Percentiles rank a stretch among this genome's conserved stretches.
These are phyloP conservation scores for Phymastichus coffea DNA, from an alignment of 1,140 invertebrate genomes.

Conservation along the genomic window DNA sequence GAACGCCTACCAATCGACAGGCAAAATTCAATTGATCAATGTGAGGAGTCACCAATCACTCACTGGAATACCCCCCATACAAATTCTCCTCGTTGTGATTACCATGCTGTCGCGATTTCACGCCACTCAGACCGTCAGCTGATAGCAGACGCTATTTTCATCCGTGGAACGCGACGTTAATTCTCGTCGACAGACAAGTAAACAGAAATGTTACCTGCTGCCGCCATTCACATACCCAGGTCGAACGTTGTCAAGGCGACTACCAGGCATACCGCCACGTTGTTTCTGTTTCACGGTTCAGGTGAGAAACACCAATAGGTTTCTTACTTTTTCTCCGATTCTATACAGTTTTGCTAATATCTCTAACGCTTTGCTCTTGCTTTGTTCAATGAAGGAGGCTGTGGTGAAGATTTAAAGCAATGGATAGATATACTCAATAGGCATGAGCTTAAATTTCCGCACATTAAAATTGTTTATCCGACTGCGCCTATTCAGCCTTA, in stretches of 20 bases:
- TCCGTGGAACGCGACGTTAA: too few relatives aligned
- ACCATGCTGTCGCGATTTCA: too few relatives aligned
- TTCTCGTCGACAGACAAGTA: too few relatives aligned
- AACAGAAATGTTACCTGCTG: too few relatives aligned
- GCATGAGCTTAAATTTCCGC: slow-evolving; percentile 63
- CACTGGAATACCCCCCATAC: too few relatives aligned
- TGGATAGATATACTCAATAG: slow-evolving; percentile 65
- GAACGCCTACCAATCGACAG: too few relatives aligned
- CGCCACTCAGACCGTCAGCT: too few relatives aligned
- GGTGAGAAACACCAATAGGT: slow-evolving; percentile 45
- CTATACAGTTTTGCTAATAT: not conserved
- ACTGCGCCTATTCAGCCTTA: slow-evolving; percentile 70
- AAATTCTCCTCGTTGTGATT: too few relatives aligned
- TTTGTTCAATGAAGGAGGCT: slow-evolving; percentile 57
- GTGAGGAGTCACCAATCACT: slow-evolving; percentile 16
- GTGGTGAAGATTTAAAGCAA: slow-evolving; percentile 62
- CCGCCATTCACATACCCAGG: slow-evolving; percentile 27
- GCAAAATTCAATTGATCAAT: slow-evolving; percentile 22
- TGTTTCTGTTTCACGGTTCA: slow-evolving; percentile 66
- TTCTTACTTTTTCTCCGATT: not conserved
- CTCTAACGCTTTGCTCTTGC: not conserved
- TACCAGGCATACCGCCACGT: slow-evolving; percentile 54
- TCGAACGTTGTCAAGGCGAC: slow-evolving; percentile 42
- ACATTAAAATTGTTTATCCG: slow-evolving; percentile 71
- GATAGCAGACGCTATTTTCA: too few relatives aligned